Conservation (phyloP, 2,888 invertebrate species). For the Sphaerophoria rueppellii region DNA sequence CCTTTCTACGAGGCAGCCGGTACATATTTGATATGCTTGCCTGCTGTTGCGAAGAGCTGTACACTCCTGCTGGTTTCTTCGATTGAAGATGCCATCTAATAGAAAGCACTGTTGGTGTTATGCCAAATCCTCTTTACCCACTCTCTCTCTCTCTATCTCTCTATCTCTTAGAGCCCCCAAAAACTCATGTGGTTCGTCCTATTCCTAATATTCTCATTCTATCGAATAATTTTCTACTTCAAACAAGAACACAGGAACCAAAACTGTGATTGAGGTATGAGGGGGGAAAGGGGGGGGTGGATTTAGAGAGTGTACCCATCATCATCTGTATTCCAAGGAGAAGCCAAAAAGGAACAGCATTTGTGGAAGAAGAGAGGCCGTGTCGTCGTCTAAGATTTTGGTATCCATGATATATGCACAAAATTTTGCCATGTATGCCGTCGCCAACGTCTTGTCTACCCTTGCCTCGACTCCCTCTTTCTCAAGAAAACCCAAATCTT, state of each 20-base stretch:
- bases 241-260: constrained; percentile 21
- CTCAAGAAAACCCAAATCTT: too few species aligned
- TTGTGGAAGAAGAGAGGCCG: constrained; percentile 35
- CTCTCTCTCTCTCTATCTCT: background rate
- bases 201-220: constrained; percentile 52
- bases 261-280: background rate
- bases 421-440: constrained; percentile 63
- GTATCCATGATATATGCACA: constrained; percentile 70
- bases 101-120: constrained; percentile 63
- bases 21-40: constrained; percentile 71
- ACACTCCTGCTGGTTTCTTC: constrained; percentile 1
- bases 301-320: constrained; percentile 24
- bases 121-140: constrained; percentile 63
- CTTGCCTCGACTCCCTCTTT: constrained; percentile 17
- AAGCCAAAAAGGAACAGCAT: constrained; percentile 56
- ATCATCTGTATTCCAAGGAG: constrained; percentile 4
- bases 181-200: constrained; percentile 19
- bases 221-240: constrained; percentile 50
- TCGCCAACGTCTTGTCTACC: constrained; percentile 44
- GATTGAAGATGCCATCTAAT: constrained; percentile 59
- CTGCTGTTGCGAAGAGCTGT: constrained; percentile 47
- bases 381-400: constrained; percentile 64
- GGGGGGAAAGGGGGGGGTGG: background rate
- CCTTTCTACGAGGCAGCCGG: constrained; percentile 56
- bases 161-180: constrained; percentile 1